phyloP scores from a whole-genome alignment of 2,888 invertebrate genomes.

The Nephrotoma appendiculata region DNA sequence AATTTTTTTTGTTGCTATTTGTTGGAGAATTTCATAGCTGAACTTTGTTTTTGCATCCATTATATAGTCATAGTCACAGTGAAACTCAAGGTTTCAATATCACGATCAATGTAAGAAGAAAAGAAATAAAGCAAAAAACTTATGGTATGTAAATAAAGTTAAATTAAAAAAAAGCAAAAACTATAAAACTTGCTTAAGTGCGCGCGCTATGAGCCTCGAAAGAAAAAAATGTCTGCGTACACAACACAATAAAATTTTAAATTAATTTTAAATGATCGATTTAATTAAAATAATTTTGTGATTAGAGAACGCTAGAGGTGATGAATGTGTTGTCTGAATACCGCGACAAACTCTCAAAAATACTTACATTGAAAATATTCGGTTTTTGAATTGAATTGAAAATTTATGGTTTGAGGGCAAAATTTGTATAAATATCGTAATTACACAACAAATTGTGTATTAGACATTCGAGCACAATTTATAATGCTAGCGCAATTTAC shows the following conservation, averaged over 20 bases:
- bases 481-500: not conserved
- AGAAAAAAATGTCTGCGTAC: not conserved
- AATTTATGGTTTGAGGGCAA: not conserved
- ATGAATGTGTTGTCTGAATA: not conserved
- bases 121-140: not conserved
- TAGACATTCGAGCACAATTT: not conserved
- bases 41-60: not conserved
- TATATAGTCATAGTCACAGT: not conserved
- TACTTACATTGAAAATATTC: not conserved
- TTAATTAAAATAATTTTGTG: not conserved
- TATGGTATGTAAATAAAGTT: not conserved
- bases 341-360: not conserved
- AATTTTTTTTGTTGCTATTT: not conserved
- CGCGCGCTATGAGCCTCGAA: not conserved
- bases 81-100: not conserved
- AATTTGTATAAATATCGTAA: not conserved
- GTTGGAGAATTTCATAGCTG: too few relatives aligned
- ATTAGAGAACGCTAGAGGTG: not conserved
- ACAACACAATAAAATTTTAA: not conserved
- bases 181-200: not conserved
- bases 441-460: not conserved
- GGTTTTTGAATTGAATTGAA: not conserved
- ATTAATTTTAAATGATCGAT: not conserved
- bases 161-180: not conserved
- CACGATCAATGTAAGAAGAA: not conserved